Evolutionary conservation across 2,888 invertebrate species (phyloP), one percentile per base, ranked within the genome.

Genomic region (Ichneumoninae sp.): DNA sequence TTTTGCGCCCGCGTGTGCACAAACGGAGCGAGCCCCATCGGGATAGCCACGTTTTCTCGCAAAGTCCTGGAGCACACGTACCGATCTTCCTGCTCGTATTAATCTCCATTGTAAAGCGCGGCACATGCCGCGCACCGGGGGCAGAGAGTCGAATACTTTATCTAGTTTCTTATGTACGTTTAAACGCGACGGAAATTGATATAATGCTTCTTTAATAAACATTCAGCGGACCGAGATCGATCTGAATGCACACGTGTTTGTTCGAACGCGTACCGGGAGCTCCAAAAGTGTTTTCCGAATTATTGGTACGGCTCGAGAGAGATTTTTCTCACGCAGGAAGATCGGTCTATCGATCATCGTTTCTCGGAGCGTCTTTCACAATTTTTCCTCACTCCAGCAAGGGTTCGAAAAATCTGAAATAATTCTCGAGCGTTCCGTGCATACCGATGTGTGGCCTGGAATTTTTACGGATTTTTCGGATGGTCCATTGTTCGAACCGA

Each of bases 301-400:
- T 50, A 65, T 75, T 75, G 50, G 4, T n/a, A 6, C 33, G 52
- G 62, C 74, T 36, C 85, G 84, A 84, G 86, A 82, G 86, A 82
- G 82, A 8, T 16, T 26, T 50, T 50, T 16, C 47, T 8, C 60
- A 30, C 47, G 50, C 86, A 72, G 88, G 65, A 88, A 75, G 88
- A 85, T 86, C 87, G 86, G 22, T 22, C 22, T 26, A 88, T 87
- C 89, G 88, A 89, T 89, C 85, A 89, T 89, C 89, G 87, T 87
- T 87, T 52, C 85, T 88, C 86, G 86, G 60, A 70, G 66, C 80
- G 36, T 36, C n/a, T 33, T 62, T 30, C 30, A 62, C 7, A n/a
- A 62, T 62, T 62, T 60, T 22, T 60, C 26, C 10, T 5, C 22
- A 1, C 26, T 6, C 10, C 13, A 6, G 16, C 19, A 1, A 5